These are phyloP conservation scores for Rhogogaster chlorosoma DNA, from an alignment of 2,888 invertebrate species.

Conservation along the genomic window DNA sequence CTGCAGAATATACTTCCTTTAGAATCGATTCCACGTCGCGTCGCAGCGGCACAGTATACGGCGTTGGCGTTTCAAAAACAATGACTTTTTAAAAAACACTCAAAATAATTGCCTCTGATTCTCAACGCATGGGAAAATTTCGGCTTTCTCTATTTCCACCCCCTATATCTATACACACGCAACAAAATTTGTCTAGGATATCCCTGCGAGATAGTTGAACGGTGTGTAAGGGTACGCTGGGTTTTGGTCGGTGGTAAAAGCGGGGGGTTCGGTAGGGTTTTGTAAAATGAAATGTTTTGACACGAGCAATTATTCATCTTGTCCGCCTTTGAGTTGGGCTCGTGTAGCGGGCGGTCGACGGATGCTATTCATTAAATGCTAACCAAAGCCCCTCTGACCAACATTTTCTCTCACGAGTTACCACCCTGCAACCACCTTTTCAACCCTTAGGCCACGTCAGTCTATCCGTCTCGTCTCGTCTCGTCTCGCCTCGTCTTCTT, in stretches of 20 bases:
- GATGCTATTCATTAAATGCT: slow-evolving; percentile 63
- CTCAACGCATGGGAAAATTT: not conserved
- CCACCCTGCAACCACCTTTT: slow-evolving; percentile 35
- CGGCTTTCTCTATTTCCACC: not conserved
- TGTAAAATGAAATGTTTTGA: slow-evolving; percentile 65
- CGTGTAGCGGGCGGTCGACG: slow-evolving; percentile 53
- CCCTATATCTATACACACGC: not conserved
- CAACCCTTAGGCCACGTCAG: slow-evolving; percentile 39
- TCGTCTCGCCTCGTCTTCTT: not conserved
- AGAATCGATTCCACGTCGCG: not conserved
- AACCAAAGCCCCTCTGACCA: slow-evolving; percentile 48
- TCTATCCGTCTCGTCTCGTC: slow-evolving; percentile 17
- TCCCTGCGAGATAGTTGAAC: not conserved
- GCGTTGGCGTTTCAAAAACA: not conserved
- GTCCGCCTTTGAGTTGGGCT: slow-evolving; percentile 61
- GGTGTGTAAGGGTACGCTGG: slow-evolving; percentile 22
- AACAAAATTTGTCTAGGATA: slow-evolving; percentile 1
- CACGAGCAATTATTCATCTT: slow-evolving; percentile 65
- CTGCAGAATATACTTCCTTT: not conserved
- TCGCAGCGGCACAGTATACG: not conserved
- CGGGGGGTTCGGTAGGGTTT: slow-evolving; percentile 15
- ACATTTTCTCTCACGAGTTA: slow-evolving; percentile 49
- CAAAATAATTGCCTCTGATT: not conserved
- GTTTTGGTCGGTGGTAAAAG: slow-evolving; percentile 40
- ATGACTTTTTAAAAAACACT: slow-evolving; percentile 1